Evolutionary conservation across 2,888 invertebrate genomes (phyloP), one percentile per base, ranked within the genome.

Genomic region (Herminia tarsipennalis): DNA sequence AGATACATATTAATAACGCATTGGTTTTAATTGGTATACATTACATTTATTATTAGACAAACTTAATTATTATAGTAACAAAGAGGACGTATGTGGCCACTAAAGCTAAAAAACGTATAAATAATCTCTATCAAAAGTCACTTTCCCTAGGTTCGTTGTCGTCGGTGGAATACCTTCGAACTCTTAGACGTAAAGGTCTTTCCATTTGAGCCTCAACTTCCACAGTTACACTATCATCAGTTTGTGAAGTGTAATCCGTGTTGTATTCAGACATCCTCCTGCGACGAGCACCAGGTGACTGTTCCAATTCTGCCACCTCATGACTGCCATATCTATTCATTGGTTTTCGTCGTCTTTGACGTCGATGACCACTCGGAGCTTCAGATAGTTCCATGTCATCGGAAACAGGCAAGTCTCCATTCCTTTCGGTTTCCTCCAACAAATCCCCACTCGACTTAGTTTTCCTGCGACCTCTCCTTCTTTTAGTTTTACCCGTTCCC

Each of bases 361-460:
- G 67, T 33, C 78, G 73, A 5, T 78, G 72, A 18, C 66, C 68
- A 38, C 79, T 73, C 35, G 73, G 52, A n/a, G 70, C 65, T 56
- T 83, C 83, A 40, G 70, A 68, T 13, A 83, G 57, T 54, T 86
- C 87, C 33, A 82, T 66, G 45, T 88, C 87, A 47, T 83, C 86
- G 35, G 75, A 50, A 3, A 77, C 76, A 24, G 74, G 78, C 8
- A 85, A 54, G 65, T 88, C 79, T 13, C 87, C 89, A 53, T 89
- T 87, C 53, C 85, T 79, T 46, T 86, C 88, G 5, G 89, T 89
- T 66, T 92, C 92, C 33, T 88, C 90, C 8, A 91, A 56, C 48
- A 92, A 76, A 70, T 92, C 92, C 22, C 92, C 88, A 57, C 91
- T 92, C 0, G 92, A 92, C 55, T 90, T 91, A 1, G 92, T 90